Percentiles rank a stretch among this genome's conserved stretches.
Evolutionary conservation across 2,113 vertebrate genomes (phyloP).

Genomic region (Eidolon helvum): DNA sequence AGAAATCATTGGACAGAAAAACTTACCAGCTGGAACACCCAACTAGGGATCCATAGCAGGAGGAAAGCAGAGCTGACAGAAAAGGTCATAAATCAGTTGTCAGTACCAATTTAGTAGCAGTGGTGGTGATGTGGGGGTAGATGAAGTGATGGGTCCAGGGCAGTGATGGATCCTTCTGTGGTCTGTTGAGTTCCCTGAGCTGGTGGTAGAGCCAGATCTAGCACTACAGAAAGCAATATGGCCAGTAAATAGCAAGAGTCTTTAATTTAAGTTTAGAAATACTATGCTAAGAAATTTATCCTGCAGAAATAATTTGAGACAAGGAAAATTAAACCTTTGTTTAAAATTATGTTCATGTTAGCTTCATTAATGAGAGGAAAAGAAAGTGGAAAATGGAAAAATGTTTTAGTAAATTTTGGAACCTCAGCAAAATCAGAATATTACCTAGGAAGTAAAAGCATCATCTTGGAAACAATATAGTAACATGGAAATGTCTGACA

Average conservation of each 20-base stretch:
- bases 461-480: background rate
- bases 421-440: background rate
- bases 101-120: background rate
- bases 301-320: background rate
- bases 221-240: background rate
- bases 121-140: background rate
- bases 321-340: background rate
- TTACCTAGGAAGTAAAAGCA: background rate
- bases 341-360: background rate
- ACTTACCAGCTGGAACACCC: background rate
- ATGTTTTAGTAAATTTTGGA: background rate
- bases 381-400: background rate
- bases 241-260: background rate
- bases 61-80: background rate
- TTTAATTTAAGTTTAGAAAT: background rate
- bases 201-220: background rate
- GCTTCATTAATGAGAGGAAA: background rate
- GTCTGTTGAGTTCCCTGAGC: background rate
- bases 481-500: background rate
- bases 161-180: too few species aligned
- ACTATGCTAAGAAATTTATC: background rate
- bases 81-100: background rate
- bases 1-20: background rate
- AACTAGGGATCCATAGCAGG: background rate
- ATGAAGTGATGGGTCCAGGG: background rate